Evolutionary conservation across 1,140 invertebrate genomes (phyloP), one percentile per base, ranked within the genome.

Genomic region (Andricus grossulariae): DNA sequence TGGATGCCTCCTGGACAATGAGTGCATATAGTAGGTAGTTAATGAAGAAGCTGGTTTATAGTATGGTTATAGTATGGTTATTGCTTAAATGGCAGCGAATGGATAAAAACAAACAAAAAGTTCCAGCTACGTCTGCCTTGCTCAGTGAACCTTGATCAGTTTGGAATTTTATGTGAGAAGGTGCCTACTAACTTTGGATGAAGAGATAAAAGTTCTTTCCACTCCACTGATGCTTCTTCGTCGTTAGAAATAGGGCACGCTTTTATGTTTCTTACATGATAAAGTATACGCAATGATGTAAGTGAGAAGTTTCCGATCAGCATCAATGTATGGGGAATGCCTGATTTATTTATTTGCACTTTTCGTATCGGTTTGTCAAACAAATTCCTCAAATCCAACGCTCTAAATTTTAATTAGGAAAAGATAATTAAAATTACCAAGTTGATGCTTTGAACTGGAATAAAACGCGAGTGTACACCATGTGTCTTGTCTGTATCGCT

Each of bases 371-470:
- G 25, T 32, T 32, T 32, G 4, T 32, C 4, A 32, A 32, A 32
- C 25, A 5, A 32, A 32, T 32, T 32, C 4, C 25, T 32, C 25
- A 2, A 32, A 32, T 0, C 25, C 25, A 32, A 32, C 25, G 25
- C 4, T 32, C 25, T 32, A 32, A 32, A 32, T 5, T 32, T 32
- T 3, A 32, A 32, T 32, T 3, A 32, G n/a, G 25, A 32, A 32
- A 32, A 32, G 3, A 32, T 32, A 32, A 32, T 32, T 90, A 88
- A 90, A 90, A 89, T 89, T 89, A 90, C 86, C 80, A 82, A 86
- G 84, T 86, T 86, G 87, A 90, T 88, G 85, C 86, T 87, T 87
- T 87, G 85, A 89, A 89, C 83, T 86, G 85, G 85, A 85, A 89
- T 88, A 85, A 87, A 87, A 88, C 86, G 82, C 71, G 78, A 81